Evolutionary conservation across 2,888 invertebrate species (phyloP), one percentile per base, ranked within the genome.

Genomic region (Patella caerulea): DNA sequence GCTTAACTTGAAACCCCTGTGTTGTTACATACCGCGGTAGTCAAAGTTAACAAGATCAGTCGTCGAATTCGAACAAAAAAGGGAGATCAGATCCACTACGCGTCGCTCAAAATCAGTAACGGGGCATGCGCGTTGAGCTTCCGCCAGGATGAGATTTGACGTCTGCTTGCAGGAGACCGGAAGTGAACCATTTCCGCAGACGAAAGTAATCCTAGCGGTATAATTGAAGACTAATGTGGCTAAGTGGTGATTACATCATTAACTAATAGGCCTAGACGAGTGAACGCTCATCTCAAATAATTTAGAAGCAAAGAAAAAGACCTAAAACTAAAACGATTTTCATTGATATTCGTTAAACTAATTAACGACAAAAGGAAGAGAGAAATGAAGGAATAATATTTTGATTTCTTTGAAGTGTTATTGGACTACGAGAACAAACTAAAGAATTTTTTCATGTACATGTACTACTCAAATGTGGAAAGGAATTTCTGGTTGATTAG

Each of bases 21-120:
- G 74, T 74, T 34, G 74, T 74, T 74, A 74, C 74, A 74, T 74
- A 65, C 74, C 65, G 56, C 65, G 17, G 45, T 45, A 65, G 65
- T 74, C 65, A 74, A 74, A 65, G 56, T 74, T 52, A 65, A 74
- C 74, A 56, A 74, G 56, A 59, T 74, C 65, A 34, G 65, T 65
- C 74, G 65, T 45, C 74, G 24, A 56, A 56, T 45, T 55, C 59
- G 45, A 45, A 59, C 55, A 59, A 74, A n/a, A 45, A 45, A 7
- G 9, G 45, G 45, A 45, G 45, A 45, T 45, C 45, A 45, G 45
- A 45, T 45, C 45, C 45, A 45, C 9, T 45, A 45, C 45, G 45
- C 45, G 45, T 45, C 45, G 45, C 45, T 45, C 45, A 45, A 45
- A 45, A 9, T 45, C 45, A 45, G 45, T 45, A 45, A 45, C 45